These are phyloP conservation scores for Agrilus cyanescens DNA, from an alignment of 2,888 invertebrate genomes.

Conservation along the genomic window DNA sequence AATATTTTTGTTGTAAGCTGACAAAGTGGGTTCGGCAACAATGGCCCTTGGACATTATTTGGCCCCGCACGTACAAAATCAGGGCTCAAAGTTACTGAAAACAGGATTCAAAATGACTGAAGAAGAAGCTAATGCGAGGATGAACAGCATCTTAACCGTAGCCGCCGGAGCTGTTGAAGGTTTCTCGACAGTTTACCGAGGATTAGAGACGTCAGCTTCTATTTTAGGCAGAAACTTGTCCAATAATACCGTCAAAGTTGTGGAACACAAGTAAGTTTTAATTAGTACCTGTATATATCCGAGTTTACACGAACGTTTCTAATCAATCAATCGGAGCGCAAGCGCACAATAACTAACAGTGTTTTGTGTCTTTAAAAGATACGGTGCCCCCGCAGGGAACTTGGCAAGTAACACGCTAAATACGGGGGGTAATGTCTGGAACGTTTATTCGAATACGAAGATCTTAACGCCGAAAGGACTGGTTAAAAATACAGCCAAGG, in stretches of 20 bases:
- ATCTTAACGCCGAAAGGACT: slow-evolving; percentile 55
- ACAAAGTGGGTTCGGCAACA: slow-evolving; percentile 54
- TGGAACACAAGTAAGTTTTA: slow-evolving; percentile 53
- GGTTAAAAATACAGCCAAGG: slow-evolving; percentile 50
- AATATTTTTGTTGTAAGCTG: slow-evolving; percentile 26
- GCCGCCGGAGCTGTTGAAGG: slow-evolving; percentile 62
- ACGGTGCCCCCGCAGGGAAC: slow-evolving; percentile 53
- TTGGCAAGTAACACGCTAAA: slow-evolving; percentile 54
- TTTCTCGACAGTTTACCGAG: slow-evolving; percentile 56
- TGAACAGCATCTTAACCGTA: slow-evolving; percentile 50
- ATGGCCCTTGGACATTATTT: slow-evolving; percentile 51
- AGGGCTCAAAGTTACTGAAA: slow-evolving; percentile 47
- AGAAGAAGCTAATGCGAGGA: slow-evolving; percentile 41
- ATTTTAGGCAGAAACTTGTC: slow-evolving; percentile 52
- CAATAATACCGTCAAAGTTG: slow-evolving; percentile 61
- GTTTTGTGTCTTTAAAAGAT: slow-evolving; percentile 41
- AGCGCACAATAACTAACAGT: too few relatives aligned
- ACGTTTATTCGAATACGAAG: slow-evolving; percentile 51
- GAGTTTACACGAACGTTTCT: too few relatives aligned
- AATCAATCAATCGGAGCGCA: too few relatives aligned
- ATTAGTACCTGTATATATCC: too few relatives aligned
- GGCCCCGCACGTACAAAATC: slow-evolving; percentile 55
- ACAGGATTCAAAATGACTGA: slow-evolving; percentile 43
- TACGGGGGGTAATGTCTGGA: slow-evolving; percentile 57
- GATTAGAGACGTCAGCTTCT: slow-evolving; percentile 57